Base-by-base conservation (phyloP, 23 tunicate genomes). In the Halocynthia roretzi region DNA sequence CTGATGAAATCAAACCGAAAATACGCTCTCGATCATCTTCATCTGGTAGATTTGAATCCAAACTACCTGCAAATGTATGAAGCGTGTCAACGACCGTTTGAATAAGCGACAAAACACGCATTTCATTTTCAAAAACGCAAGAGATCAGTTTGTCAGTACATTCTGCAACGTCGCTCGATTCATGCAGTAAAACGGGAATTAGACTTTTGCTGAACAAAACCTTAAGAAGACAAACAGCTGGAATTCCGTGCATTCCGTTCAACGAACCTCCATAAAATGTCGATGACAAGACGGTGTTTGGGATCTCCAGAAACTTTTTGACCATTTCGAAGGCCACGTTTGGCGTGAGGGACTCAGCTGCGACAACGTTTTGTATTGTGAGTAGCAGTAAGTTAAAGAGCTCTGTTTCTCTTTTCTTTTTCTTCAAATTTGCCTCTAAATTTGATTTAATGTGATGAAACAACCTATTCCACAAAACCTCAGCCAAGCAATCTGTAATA, bases 221-320 rank as follows among this genome's bases (percentile, higher is more conserved):
- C 17, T 65, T 62, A 0, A 81, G 49, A 6, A 86, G 51, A 48
- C 76, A 67, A n/a, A 81, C 58, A 12, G 68, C 76, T 0, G 84
- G 85, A 14, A 83, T 73, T 52, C 92, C 92, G 50, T 86, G 92
- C 92, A 80, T 80, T 50, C 78, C 78, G 6, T 74, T 74, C 65
- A 54, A 54, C 14, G 63, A 22, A 7, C 78, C 78, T 8, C 78
- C 78, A 44, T 74, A 74, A 54, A 74, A 74, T 12, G 78, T 74
- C 9, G 78, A 74, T 22, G 78, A 74, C 62, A 74, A 12, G 56
- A 74, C 31, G 5, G 60, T 44, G 56, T 54, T 64, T 48, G 78
- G 78, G 14, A 74, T 14, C 8, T 53, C 78, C 9, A 74, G 64
- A 54, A 74, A 74, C 40, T 54, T 74, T 54, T 53, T 54, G 31